Conservation (phyloP, 2,797 vertebrate genomes). For the Labeo calbasu region DNA sequence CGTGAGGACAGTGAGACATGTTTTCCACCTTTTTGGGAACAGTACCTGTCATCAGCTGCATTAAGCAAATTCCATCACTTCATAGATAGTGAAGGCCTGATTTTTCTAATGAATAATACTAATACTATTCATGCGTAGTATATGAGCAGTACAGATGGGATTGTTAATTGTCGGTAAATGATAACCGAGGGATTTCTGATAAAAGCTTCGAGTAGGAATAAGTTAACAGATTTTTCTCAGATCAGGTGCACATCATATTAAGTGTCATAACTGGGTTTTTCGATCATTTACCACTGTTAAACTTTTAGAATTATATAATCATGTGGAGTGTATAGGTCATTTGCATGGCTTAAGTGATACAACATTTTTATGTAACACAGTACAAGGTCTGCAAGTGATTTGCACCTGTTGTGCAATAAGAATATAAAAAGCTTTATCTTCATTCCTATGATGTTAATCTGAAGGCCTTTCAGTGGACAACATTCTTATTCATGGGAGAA, state of each 20-base stretch:
- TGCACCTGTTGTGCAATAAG: constrained; percentile 19
- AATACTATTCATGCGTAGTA: neutral
- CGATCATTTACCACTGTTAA: neutral
- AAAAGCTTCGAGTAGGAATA: neutral
- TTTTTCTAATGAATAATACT: neutral
- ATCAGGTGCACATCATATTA: neutral
- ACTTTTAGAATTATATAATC: neutral
- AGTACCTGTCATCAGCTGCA: neutral
- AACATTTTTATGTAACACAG: constrained; percentile 36
- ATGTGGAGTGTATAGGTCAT: neutral
- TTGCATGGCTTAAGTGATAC: constrained; percentile 1
- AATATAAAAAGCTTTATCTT: constrained; percentile 23
- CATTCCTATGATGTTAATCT: constrained; percentile 19
- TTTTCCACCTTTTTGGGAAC: neutral
- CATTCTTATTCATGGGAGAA: neutral
- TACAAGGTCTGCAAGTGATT: constrained; percentile 38
- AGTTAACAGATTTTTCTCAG: neutral
- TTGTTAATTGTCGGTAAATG: neutral
- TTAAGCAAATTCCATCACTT: neutral
- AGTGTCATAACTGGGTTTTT: neutral
- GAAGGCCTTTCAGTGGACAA: neutral
- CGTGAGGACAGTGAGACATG: neutral
- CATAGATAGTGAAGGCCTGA: neutral
- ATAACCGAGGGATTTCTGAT: neutral
- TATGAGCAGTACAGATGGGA: neutral